Evolutionary conservation across 64 coral and sea anemone species (phyloP), one percentile per base, ranked within the genome.

Genomic region (Pachyseris speciosa): DNA sequence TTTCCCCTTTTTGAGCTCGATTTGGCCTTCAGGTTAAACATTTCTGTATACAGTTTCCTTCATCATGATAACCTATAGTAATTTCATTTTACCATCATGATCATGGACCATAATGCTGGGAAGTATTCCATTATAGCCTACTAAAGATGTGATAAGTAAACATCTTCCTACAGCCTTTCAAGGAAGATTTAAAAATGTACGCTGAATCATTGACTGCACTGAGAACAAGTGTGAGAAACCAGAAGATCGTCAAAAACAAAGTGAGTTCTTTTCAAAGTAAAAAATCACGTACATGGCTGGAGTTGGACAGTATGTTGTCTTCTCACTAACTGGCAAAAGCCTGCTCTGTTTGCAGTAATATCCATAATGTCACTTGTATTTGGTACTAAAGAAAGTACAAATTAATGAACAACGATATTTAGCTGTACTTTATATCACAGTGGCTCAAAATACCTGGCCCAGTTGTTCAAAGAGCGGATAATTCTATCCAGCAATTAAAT

Each of bases 191-290:
- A 72, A 89, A 60, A 65, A 79, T 61, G 38, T 75, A 33, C 76
- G 52, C 32, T 77, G 49, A 22, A 89, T 89, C 26, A 79, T 89
- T 64, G 87, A 89, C 57, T 89, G 87, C 59, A 89, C 87, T 13
- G 71, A 89, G 44, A 78, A 78, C 16, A 89, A 89, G 34, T 74
- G 69, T 78, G 72, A 89, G 60, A 79, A 64, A 78, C 87, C 72
- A 7, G 50, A 78, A 78, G 69, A 66, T 67, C 73, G 65, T 13
- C 4, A 78, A 33, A 89, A 78, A 72, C 87, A 89, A 47, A 78
- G 72, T 67, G 87, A 89, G 31, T 78, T 78, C 0, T 89, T 78
- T 42, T 89, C 87, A 38, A 52, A 77, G 53, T 89, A 89, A 33
- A 89, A 89, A 89, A 24, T n/a, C n/a, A n/a, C n/a, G n/a, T n/a